phyloP scores from a whole-genome alignment of 37 sponge, comb jelly and placozoan genomes.

The Halisarca cf. caerulea region DNA sequence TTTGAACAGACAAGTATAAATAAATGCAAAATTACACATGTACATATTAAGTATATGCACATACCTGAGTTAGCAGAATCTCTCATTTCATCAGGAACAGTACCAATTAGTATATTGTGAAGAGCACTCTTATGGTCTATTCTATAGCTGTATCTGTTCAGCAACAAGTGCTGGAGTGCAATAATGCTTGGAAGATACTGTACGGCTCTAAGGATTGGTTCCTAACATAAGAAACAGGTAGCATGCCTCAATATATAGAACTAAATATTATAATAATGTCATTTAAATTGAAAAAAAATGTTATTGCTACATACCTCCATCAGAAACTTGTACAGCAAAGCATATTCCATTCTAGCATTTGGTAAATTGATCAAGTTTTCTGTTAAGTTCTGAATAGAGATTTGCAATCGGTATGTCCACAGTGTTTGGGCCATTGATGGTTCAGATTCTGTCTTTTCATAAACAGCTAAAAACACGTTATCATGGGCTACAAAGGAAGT shows the following conservation, averaged over 20 bases:
- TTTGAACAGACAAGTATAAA: too few relatives aligned
- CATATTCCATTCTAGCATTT: neutral
- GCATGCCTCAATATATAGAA: too few relatives aligned
- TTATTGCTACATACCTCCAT: too few relatives aligned
- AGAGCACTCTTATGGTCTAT: constrained; percentile 21
- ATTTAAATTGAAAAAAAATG: too few relatives aligned
- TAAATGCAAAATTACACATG: too few relatives aligned
- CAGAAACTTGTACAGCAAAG: neutral
- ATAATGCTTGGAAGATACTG: constrained; percentile 78
- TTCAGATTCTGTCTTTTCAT: constrained; percentile 44
- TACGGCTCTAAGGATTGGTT: constrained; percentile 18
- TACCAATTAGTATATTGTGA: too few relatives aligned
- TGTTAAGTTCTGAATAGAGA: neutral
- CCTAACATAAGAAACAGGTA: too few relatives aligned
- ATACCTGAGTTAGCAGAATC: too few relatives aligned
- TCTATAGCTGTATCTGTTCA: constrained; percentile 13
- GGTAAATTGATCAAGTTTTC: neutral
- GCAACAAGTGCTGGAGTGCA: constrained; percentile 31
- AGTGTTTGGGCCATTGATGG: neutral
- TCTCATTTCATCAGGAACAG: too few relatives aligned
- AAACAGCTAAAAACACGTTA: constrained; percentile 61
- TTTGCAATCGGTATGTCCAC: neutral
- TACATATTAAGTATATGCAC: too few relatives aligned
- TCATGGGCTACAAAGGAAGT: neutral
- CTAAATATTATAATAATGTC: too few relatives aligned